Conservation (phyloP, 2,113 vertebrate species). For the Embiotoca jacksoni region DNA sequence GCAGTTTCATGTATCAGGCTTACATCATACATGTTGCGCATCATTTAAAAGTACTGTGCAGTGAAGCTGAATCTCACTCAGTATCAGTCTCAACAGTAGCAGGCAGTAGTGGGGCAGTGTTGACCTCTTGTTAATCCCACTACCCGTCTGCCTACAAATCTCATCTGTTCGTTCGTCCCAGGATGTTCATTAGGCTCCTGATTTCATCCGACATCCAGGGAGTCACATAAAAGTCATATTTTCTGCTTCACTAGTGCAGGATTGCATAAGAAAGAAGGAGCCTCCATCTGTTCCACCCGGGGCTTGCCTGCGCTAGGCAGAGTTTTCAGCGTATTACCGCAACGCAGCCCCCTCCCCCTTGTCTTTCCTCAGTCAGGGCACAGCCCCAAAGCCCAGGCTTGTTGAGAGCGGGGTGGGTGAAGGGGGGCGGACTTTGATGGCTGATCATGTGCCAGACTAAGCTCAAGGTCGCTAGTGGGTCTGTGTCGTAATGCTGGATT, state of each 20-base stretch:
- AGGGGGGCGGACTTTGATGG: not conserved
- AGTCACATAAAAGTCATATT: conserved; percentile 48
- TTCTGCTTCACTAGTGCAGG: conserved; percentile 42
- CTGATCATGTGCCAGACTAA: conserved; percentile 19
- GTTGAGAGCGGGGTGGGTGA: not conserved
- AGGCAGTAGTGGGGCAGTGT: not conserved
- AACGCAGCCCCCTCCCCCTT: conserved; percentile 7
- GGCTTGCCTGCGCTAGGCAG: conserved; percentile 26
- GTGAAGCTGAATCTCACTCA: no score
- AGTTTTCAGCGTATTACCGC: conserved; percentile 44
- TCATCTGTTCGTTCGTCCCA: conserved; percentile 7
- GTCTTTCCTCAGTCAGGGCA: not conserved
- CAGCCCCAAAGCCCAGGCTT: not conserved
- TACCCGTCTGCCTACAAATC: conserved; percentile 2
- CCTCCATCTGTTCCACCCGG: conserved; percentile 62
- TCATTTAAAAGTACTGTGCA: conserved; percentile 1
- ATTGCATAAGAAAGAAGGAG: conserved; percentile 63
- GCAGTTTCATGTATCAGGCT: conserved; percentile 5
- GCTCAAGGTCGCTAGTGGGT: conserved; percentile 23
- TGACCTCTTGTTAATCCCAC: conserved; percentile 16
- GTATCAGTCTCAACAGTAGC: not conserved
- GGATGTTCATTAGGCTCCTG: conserved; percentile 45
- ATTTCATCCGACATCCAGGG: conserved; percentile 36
- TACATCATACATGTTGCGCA: not conserved
- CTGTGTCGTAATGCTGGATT: conserved; percentile 1